Base-by-base conservation (phyloP, 2,888 invertebrate genomes). In the Drosophila gaucha region DNA sequence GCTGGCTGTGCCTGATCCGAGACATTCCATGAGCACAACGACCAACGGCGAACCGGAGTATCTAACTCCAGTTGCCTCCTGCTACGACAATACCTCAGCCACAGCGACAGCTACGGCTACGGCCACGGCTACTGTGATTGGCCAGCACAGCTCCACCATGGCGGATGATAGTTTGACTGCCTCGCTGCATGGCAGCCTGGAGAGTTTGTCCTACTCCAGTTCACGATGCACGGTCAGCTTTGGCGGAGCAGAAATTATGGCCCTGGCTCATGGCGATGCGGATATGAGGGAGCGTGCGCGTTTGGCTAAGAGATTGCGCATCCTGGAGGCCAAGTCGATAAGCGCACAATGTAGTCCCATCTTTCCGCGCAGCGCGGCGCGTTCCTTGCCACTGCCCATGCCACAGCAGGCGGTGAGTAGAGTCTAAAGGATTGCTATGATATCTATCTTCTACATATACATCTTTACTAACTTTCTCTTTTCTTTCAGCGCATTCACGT, bases 271-370 rank as follows among this genome's bases (percentile, higher is more conserved):
- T 0, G 78, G 73, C 47, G 90, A 90, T 44, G 76, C 80, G 10
- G 89, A 89, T 10, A 80, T 82, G 33, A 80, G 90, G 2, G 85
- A 86, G 10, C 74, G 85, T 5, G 66, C 67, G 60, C 88, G 67
- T 18, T 64, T 85, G 14, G 90, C 90, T 50, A 90, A 89, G 46
- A 82, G 90, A 14, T 74, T 91, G 63, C 90, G 91, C 31, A 84
- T 92, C 20, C 75, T 92, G 51, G 92, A 92, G 72, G 92, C 92
- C 20, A 91, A 91, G 71, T 92, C 92, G 50, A 92, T 92, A 57
- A 92, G 92, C 67, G 92, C 92, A 30, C 92, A 92, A 60, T 92
- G 92, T 63, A 92, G 92, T 78, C 92, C 92, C 43, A 85, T 91
- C 36, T 86, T 90, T 52, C 86, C 89, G 31, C 79, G 90, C 56